Evolutionary conservation across 2,113 vertebrate species (phyloP), one percentile per base, ranked within the genome.

Genomic region (Colius striatus): DNA sequence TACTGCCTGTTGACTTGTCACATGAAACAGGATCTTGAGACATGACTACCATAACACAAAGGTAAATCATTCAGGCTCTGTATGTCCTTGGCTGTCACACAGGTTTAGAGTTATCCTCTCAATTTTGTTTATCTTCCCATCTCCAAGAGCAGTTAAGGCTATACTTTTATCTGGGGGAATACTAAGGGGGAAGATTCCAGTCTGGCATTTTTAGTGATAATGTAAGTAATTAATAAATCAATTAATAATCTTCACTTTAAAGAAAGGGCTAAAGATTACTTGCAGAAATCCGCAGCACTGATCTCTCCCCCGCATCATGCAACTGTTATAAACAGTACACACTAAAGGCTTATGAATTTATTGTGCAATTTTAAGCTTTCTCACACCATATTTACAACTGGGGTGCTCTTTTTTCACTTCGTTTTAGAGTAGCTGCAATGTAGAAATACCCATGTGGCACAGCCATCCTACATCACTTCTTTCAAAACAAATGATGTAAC

Each of bases 81-180:
- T 26, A 53, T 32, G 91, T 84, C 87, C 58, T 95, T 84, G 81
- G 70, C 67, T 92, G 91, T 94, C 94, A 89, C n/a, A 82, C 0
- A 5, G 16, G 26, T 73, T 93, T 81, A 94, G 68, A 94, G 58
- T 87, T 89, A 92, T 84, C 66, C 65, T 76, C 70, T 78, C 77
- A 72, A 72, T 86, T 96, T 87, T 92, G 70, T 93, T 90, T 83
- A 87, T 87, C 81, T 66, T 89, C 94, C 87, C n/a, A 65, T 62
- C 50, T 92, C 70, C 47, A 79, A 73, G 17, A 81, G 61, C 89
- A 61, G 65, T 77, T 92, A 95, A 63, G 34, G 41, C 26, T 68
- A 58, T 13, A 75, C 34, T 68, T 17, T 72, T 91, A 53, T 55
- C 78, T 84, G 7, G 22, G 21, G 48, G 57, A 84, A 78, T 30